These are phyloP conservation scores for Carcina quercana DNA, from an alignment of 2,888 invertebrate species.

Conservation along the genomic window DNA sequence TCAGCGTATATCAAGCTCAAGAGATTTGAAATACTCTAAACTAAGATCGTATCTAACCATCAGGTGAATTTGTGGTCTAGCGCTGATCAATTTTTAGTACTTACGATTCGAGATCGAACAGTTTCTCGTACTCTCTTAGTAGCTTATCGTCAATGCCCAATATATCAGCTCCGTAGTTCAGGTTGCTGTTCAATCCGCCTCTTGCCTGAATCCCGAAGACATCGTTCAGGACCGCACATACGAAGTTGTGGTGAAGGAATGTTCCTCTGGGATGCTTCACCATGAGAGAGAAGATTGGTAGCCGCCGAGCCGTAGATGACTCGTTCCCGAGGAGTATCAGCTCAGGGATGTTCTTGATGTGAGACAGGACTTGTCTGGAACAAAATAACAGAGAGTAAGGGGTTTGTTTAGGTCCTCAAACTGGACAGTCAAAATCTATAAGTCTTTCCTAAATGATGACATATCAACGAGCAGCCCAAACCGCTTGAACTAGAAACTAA, in stretches of 20 bases:
- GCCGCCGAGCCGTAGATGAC: slow-evolving; percentile 77
- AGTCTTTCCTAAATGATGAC: too few species aligned
- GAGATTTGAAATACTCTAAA: too few species aligned
- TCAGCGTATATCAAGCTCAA: too few species aligned
- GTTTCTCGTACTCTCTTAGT: slow-evolving; percentile 82
- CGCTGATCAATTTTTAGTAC: too few species aligned
- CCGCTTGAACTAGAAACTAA: too few species aligned
- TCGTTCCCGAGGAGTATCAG: slow-evolving; percentile 84
- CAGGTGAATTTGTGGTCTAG: slow-evolving; percentile 1
- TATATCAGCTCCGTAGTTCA: slow-evolving; percentile 88
- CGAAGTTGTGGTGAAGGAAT: slow-evolving; percentile 91
- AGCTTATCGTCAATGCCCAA: slow-evolving; percentile 87
- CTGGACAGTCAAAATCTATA: too few species aligned
- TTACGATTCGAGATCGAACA: slow-evolving; percentile 64
- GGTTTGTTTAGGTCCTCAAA: neutral
- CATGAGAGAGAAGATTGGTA: slow-evolving; percentile 91
- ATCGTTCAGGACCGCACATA: slow-evolving; percentile 90
- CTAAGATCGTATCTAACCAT: too few species aligned
- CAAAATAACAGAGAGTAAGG: slow-evolving; percentile 29
- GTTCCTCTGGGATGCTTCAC: slow-evolving; percentile 87
- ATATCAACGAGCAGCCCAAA: too few species aligned
- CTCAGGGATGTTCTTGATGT: slow-evolving; percentile 85
- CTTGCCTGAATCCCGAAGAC: slow-evolving; percentile 93
- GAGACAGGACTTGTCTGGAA: slow-evolving; percentile 84
- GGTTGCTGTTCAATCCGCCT: slow-evolving; percentile 86